These are phyloP conservation scores for Xestia c-nigrum DNA, from an alignment of 2,888 invertebrate genomes.

Conservation along the genomic window DNA sequence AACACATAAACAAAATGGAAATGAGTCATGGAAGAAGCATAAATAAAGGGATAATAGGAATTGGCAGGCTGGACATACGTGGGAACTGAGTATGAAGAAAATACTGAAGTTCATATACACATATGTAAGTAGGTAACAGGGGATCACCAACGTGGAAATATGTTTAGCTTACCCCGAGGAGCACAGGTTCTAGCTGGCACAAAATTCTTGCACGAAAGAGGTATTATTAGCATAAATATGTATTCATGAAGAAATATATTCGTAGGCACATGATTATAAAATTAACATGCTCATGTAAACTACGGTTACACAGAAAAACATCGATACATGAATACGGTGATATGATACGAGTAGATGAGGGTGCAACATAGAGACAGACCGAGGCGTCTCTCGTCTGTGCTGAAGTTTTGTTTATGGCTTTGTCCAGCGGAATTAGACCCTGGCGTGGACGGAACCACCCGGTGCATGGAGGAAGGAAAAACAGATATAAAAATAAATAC, in stretches of 20 bases:
- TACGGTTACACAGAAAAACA: conserved; percentile 84
- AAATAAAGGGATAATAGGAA: conserved; percentile 29
- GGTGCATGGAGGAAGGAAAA: conserved; percentile 85
- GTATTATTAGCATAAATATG: conserved; percentile 59
- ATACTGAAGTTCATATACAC: conserved; percentile 2
- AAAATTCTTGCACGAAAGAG: conserved; percentile 40
- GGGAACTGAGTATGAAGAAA: conserved; percentile 4
- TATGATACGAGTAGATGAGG: conserved; percentile 72
- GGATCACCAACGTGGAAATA: conserved; percentile 20
- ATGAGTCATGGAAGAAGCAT: conserved; percentile 64
- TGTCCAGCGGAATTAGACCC: conserved; percentile 89
- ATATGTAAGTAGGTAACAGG: neutral
- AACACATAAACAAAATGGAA: conserved; percentile 74
- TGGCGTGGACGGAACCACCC: conserved; percentile 82
- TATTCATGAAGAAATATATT: conserved; percentile 50
- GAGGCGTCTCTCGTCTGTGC: conserved; percentile 88
- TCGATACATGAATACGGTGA: conserved; percentile 81
- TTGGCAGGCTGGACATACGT: conserved; percentile 2
- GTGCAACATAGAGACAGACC: conserved; percentile 88
- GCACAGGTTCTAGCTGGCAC: conserved; percentile 36
- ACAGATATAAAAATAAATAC: conserved; percentile 80
- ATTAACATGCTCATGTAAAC: conserved; percentile 85
- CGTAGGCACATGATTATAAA: conserved; percentile 74
- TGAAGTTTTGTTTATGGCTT: conserved; percentile 90
- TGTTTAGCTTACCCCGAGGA: conserved; percentile 30